A percentile compares a stretch with the other conserved stretches of the same genome.
Evolutionary conservation across 2,888 invertebrate genomes (phyloP).

Genomic region (Drosophila dives): DNA sequence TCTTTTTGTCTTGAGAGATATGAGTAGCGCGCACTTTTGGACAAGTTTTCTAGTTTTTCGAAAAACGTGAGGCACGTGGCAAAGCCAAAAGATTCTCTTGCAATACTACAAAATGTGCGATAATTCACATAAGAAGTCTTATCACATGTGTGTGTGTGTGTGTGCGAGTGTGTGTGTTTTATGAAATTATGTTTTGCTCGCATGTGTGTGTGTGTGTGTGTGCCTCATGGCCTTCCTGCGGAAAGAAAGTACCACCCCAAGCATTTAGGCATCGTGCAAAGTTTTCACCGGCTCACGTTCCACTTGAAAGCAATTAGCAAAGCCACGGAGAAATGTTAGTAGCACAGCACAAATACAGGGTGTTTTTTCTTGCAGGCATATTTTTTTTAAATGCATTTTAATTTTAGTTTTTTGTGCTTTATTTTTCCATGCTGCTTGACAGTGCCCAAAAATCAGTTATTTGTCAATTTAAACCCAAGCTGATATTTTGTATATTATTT

Average conservation of each 20-base stretch:
- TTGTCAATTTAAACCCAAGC: not conserved
- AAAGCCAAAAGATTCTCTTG: slow-evolving; percentile 46
- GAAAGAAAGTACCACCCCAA: slow-evolving; percentile 67
- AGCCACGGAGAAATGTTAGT: slow-evolving; percentile 51
- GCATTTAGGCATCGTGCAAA: slow-evolving; percentile 72
- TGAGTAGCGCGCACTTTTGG: slow-evolving; percentile 76
- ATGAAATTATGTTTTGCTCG: slow-evolving; percentile 24
- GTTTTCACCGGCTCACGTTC: slow-evolving; percentile 73
- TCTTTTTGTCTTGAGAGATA: slow-evolving; percentile 46
- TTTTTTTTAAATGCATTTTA: not conserved
- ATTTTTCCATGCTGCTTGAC: not conserved
- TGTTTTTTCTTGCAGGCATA: not conserved
- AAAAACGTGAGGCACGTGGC: slow-evolving; percentile 12
- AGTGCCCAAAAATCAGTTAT: not conserved
- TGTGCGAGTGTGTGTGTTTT: slow-evolving; percentile 20
- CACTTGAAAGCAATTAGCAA: slow-evolving; percentile 73
- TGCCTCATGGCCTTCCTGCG: slow-evolving; percentile 60
- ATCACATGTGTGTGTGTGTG: slow-evolving; percentile 51
- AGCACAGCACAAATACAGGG: not conserved
- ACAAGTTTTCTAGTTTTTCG: slow-evolving; percentile 75
- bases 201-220: slow-evolving; percentile 16
- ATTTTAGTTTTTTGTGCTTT: not conserved
- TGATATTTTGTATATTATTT: not conserved
- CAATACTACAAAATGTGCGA: slow-evolving; percentile 75
- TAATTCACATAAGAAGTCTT: slow-evolving; percentile 79